Percentiles rank a stretch among this genome's conserved stretches.
These are phyloP conservation scores for Acleris holmiana DNA, from an alignment of 2,888 invertebrate genomes.

Conservation along the genomic window DNA sequence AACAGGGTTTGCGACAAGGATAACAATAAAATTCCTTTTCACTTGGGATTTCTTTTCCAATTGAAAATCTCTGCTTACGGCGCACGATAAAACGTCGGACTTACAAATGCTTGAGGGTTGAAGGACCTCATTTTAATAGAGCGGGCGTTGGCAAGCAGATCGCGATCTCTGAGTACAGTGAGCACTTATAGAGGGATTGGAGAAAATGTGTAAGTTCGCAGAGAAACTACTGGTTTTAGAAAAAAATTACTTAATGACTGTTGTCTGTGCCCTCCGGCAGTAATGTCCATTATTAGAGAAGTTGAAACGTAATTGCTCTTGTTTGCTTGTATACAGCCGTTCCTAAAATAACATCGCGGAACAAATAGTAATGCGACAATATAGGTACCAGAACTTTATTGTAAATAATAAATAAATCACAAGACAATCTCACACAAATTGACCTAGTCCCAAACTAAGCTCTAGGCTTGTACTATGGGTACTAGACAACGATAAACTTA, in stretches of 20 bases:
- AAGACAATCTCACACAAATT: too few species aligned
- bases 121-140: conserved; percentile 37
- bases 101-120: conserved; percentile 35
- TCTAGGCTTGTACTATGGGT: too few species aligned
- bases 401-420: too few species aligned
- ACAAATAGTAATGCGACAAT: too few species aligned
- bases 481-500: too few species aligned
- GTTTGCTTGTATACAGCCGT: conserved; percentile 14
- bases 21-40: conserved; percentile 31
- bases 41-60: conserved; percentile 33
- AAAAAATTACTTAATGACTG: conserved; percentile 15
- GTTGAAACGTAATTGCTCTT: conserved; percentile 16
- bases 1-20: conserved; percentile 22
- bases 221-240: neutral
- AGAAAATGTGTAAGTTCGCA: conserved; percentile 6
- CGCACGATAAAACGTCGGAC: conserved; percentile 28
- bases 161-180: conserved; percentile 11
- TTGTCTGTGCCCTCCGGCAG: conserved; percentile 11
- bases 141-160: conserved; percentile 31
- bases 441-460: too few species aligned
- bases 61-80: conserved; percentile 35
- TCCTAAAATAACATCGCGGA: conserved; percentile 14
- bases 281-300: conserved; percentile 20
- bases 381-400: too few species aligned
- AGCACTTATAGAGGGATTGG: conserved; percentile 21